Base-by-base conservation (phyloP, 2,888 invertebrate genomes). In the Caenorhabditis sulstoni region DNA sequence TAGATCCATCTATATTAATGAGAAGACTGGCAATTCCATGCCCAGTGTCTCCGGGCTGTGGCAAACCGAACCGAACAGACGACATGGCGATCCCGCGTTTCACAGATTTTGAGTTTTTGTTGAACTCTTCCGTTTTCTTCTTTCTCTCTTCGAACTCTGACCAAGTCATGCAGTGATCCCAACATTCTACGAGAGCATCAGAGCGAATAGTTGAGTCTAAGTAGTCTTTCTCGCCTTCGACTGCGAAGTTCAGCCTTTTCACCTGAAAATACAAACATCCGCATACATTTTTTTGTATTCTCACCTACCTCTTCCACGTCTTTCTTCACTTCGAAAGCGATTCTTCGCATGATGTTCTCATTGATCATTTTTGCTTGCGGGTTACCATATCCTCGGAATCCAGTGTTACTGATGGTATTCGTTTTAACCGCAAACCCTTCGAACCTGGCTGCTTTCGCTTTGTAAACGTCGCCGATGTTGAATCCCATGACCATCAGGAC, bases 321-420 rank as follows among this genome's bases (percentile, higher is more conserved):
- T 82, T 93, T 93, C 0, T 93, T 92, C 20, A 95, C 91, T 85
- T 92, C 93, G 39, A 92, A 92, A 0, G 96, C 95, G 14, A 96
- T 93, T 81, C 94, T 93, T 77, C 94, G 92, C 39, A 95, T 93
- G 82, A 95, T 94, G 83, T 92, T 93, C 91, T 96, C 96, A 0
- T 93, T 94, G 0, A 94, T 93, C 89, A 94, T 94, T 94, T 95
- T 95, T 18, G 94, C 95, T 90, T 96, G 96, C 0, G 96, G 96
- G 0, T 94, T 95, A 14, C 96, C 96, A 89, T 96, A 96, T 1
- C 96, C 96, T 86, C 97, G 73, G 37, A 73, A 81, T 0, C 96
- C 96, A 0, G 96, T 96, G 90, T 95, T 96, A 0, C 96, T 95
- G 0, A 95, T 94, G 52, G 95, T 91, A 92, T 97, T 96, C 0